Conservation (phyloP, 1,140 invertebrate genomes). For the Sarcophaga bullata region DNA sequence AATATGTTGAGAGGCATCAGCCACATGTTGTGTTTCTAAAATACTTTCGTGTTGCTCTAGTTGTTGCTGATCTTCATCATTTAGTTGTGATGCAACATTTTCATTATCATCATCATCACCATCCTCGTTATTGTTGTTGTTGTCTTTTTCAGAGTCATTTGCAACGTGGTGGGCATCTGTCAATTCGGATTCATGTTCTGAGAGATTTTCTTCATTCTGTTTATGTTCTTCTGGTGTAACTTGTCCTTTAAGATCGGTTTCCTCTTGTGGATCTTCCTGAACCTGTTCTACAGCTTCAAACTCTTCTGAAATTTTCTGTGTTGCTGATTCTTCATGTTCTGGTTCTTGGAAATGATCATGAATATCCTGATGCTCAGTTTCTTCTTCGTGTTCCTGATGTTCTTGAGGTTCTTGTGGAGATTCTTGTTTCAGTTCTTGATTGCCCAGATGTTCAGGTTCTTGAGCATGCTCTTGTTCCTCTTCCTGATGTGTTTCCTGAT, state of each 20-base stretch:
- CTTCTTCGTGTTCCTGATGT: not conserved
- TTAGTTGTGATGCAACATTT: not conserved
- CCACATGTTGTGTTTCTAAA: too few relatives aligned
- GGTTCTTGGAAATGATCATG: too few relatives aligned
- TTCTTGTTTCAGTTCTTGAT: not conserved
- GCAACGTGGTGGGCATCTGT: too few relatives aligned
- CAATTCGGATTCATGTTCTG: not conserved
- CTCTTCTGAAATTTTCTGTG: too few relatives aligned
- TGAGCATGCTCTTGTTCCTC: constrained; percentile 44
- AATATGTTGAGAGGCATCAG: not conserved
- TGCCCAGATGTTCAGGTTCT: not conserved
- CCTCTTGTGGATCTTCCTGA: too few relatives aligned
- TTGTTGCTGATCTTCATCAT: not conserved
- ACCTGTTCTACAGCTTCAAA: too few relatives aligned
- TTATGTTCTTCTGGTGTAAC: not conserved
- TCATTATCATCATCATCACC: not conserved
- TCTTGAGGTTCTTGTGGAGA: not conserved
- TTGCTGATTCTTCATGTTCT: too few relatives aligned
- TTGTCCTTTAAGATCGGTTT: too few relatives aligned
- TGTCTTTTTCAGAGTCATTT: not conserved
- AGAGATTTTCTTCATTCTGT: not conserved
- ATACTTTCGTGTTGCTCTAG: not conserved
- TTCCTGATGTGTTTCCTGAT: constrained; percentile 21
- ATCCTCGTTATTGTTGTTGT: not conserved
- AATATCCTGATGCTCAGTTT: not conserved